Base-by-base conservation (phyloP, 2,797 vertebrate genomes). In the Garrulus glandarius region DNA sequence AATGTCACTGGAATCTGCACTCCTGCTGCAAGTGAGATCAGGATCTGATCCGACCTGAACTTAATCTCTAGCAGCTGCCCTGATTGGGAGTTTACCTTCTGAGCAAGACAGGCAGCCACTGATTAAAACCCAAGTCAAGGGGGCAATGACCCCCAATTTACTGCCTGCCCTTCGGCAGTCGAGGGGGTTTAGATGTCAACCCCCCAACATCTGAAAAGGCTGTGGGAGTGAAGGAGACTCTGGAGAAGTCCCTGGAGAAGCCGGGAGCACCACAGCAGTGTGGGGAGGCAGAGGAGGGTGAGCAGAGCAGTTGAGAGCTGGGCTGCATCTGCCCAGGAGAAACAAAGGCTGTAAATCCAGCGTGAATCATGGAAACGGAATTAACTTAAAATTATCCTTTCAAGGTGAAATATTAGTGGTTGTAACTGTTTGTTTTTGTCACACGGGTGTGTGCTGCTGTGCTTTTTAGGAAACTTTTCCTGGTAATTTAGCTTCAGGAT, bases 381-480 rank as follows among this genome's bases (percentile, higher is more conserved):
- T 95, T 94, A 82, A 79, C 52, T 72, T 20, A 79, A 90, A 96
- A 94, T 94, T 88, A 68, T 90, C 68, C 32, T 84, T 92, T 70
- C 84, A 56, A 63, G 60, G 63, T 94, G 94, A 95, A 96, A 77
- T 95, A 96, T 77, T 84, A 64, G 70, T 2, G 9, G 59, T 55
- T 77, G 60, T 44, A 92, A 80, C 43, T 53, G 80, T 82, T 94
- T 88, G 56, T 9, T 95, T 95, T 87, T 82, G 72, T 95, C 85
- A 44, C 56, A 74, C 13, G 0, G 59, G 64, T 13, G 0, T 1
- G 22, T 92, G 67, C 70, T 0, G 4, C 79, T 55, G 67, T 84
- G 94, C 91, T 91, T 95, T 96, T 95, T 94, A 67, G 93, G 90
- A 82, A 94, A 91, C 50, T 92, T 96, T 89, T 70, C 77, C 67